These are phyloP conservation scores for Hippoglossus hippoglossus DNA, from an alignment of 2,797 vertebrate genomes.

Conservation along the genomic window DNA sequence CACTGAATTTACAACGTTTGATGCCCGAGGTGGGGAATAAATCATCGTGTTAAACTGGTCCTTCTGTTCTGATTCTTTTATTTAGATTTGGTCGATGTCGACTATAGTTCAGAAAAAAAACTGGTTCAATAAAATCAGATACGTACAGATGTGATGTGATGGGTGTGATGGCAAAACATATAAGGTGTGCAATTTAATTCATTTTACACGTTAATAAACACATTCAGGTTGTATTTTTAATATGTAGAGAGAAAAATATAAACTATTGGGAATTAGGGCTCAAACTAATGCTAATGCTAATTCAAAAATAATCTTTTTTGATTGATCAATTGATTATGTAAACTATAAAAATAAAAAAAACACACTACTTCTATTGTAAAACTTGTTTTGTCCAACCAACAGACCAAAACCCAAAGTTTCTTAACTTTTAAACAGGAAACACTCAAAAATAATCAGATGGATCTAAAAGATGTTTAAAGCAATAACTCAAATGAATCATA, in stretches of 20 bases:
- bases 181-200: slow-evolving; percentile 25
- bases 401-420: no score
- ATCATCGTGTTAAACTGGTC: slow-evolving; percentile 27
- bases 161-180: slow-evolving; percentile 24
- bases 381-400: no score
- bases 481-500: no score
- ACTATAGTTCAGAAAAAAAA: neutral
- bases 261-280: no score
- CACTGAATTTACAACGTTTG: slow-evolving; percentile 4
- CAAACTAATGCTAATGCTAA: neutral
- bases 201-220: slow-evolving; percentile 42
- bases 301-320: neutral
- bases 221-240: slow-evolving; percentile 18
- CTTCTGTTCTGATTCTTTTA: slow-evolving; percentile 38
- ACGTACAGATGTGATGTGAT: slow-evolving; percentile 27
- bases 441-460: no score
- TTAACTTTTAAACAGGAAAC: no score
- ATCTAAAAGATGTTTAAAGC: no score
- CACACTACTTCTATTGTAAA: no score
- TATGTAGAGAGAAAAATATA: neutral
- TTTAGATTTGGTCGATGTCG: slow-evolving; percentile 24
- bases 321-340: neutral
- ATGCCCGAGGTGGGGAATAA: slow-evolving; percentile 35
- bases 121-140: slow-evolving; percentile 57
- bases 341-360: no score